Evolutionary conservation across 1,140 invertebrate genomes (phyloP).

Genomic region (Diorhabda elongata): DNA sequence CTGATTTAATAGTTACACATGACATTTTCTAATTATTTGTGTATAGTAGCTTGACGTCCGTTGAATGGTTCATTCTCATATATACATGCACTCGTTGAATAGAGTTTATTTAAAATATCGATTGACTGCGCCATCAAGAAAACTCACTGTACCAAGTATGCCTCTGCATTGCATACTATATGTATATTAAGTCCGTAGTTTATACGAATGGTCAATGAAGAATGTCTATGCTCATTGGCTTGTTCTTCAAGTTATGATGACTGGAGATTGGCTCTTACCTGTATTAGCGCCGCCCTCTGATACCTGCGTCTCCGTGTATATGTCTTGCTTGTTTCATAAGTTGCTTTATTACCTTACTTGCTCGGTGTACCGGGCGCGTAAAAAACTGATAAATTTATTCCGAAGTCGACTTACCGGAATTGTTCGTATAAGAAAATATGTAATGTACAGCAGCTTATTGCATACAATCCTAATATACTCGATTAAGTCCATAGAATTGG

Average conservation of each 20-base stretch:
- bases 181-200: constrained; percentile 41
- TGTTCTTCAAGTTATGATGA: constrained; percentile 44
- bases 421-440: neutral
- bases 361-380: constrained; percentile 20
- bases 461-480: no score
- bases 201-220: constrained; percentile 46
- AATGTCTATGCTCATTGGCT: constrained; percentile 42
- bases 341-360: constrained; percentile 43
- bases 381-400: neutral
- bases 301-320: constrained; percentile 33
- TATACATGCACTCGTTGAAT: neutral
- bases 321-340: constrained; percentile 37
- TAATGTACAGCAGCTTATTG: no score
- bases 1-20: no score
- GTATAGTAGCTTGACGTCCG: no score
- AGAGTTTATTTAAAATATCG: constrained; percentile 2
- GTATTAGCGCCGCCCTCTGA: constrained; percentile 36
- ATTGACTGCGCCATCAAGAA: constrained; percentile 1
- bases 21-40: no score
- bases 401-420: neutral
- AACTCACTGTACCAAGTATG: constrained; percentile 5
- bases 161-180: constrained; percentile 22
- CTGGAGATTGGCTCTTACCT: constrained; percentile 45
- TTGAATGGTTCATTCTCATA: no score
- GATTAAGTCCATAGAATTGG: no score